Base-by-base conservation (phyloP, 2,888 invertebrate genomes). In the Leucania comma region DNA sequence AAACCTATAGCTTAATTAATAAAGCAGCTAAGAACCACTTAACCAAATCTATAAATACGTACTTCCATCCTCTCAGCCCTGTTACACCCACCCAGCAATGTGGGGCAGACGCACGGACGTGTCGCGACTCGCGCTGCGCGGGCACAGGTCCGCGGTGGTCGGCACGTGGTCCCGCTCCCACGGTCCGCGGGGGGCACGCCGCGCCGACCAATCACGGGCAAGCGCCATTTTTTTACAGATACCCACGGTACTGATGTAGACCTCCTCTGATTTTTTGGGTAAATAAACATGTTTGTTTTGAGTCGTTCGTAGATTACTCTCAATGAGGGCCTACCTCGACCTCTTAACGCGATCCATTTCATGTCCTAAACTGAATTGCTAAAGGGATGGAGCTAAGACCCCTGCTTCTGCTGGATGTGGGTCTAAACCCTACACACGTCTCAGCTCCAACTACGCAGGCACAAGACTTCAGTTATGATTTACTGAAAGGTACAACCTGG, bases 121-220 rank as follows among this genome's bases (percentile, higher is more conserved):
- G 90, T 90, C 84, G 78, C 72, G 74, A 86, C 84, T 64, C 71
- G 81, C 71, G 81, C 66, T 75, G 87, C 78, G 82, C 68, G 66
- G 86, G 86, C 78, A 84, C 86, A 72, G 87, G 85, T 68, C 83
- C 86, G 90, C 88, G 92, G 92, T 89, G 92, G 93, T 90, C 91
- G 77, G 75, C 90, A 89, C 88, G 88, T 88, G 86, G 84, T 87
- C 87, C 83, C 72, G 85, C 90, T 93, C 94, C 92, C 94, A 94
- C 94, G 93, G 89, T 85, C 92, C 86, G 87, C 88, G 92, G 93
- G 93, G 91, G 88, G 83, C 82, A 67, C 78, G 68, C 66, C 86
- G 65, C 82, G 67, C 66, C 86, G 69, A 69, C 77, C 77, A 74
- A 81, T 78, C 81, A 81, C 81, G 56, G 70, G 29, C 50, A 22